Base-by-base conservation (phyloP, 2,797 vertebrate genomes). In the Leptoclinus maculatus region DNA sequence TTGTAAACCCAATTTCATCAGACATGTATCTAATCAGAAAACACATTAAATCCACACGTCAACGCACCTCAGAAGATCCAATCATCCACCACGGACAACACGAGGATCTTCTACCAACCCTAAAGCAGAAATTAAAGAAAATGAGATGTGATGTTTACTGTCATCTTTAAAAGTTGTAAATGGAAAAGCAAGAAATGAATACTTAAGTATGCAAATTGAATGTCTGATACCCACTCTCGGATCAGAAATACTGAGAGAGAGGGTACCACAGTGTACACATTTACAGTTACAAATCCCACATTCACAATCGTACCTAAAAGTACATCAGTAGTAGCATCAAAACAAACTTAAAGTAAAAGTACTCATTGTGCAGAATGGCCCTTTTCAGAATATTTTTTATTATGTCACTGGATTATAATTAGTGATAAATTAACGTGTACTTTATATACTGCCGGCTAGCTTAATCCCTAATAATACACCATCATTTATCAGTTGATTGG, bases 1-100 rank as follows among this genome's bases (percentile, higher is more conserved):
- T 17, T 32, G 32, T 43, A 14, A 64, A 73, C 25, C 49, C 19
- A 49, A 25, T 69, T 43, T 62, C 47, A 79, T 59, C 43, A 34
- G 11, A 29, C 29, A 25, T 51, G 16, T 56, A 47, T 69, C 23
- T 17, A 34, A 74, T 57, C 59, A 65, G 32, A n/a, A 45, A 58
- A 49, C 8, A 11, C 56, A 53, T 60, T 47, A 53, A 43, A 32
- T 58, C 29, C 19, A 39, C 38, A 27, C 16, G 41, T 23, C 23
- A 32, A 51, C 19, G 11, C 39, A 45, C 14, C 45, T 13, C 29
- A 10, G 38, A 32, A 27, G 25, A 70, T 43, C 21, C 66, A 79
- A 4, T 68, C 64, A 58, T 25, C 47, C 27, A 63, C 17, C 32
- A 25, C 5, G 51, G 17, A 23, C 23, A 19, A 21, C 34, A 21